Evolutionary conservation across 1,140 invertebrate genomes (phyloP).

Genomic region (Drosophila sproati): DNA sequence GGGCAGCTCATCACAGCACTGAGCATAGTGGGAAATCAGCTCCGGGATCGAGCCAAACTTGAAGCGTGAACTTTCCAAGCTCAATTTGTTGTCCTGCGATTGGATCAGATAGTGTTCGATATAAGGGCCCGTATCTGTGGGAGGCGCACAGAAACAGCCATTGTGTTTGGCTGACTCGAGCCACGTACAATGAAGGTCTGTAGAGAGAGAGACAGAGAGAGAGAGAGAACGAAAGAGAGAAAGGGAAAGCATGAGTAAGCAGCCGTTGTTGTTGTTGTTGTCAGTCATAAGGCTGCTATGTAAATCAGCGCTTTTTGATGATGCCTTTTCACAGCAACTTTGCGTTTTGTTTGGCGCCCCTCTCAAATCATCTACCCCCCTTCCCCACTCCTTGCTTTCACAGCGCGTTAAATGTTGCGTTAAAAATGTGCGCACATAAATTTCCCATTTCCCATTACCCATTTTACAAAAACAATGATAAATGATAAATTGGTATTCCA

Average conservation of each 20-base stretch:
- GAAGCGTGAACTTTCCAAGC: constrained; percentile 96
- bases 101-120: constrained; percentile 98
- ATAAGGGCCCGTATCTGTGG: constrained; percentile 94
- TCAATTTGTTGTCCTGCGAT: constrained; percentile 90
- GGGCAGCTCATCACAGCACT: constrained; percentile 97
- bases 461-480: constrained; percentile 56
- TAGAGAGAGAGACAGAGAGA: constrained; percentile 47
- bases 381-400: constrained; percentile 1
- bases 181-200: constrained; percentile 97
- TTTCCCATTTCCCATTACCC: constrained; percentile 49
- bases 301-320: constrained; percentile 6
- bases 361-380: too few species aligned
- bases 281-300: constrained; percentile 38
- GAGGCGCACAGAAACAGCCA: constrained; percentile 96
- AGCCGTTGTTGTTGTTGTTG: constrained; percentile 46
- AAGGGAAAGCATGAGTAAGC: background rate
- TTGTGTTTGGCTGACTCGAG: constrained; percentile 95
- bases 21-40: constrained; percentile 96
- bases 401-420: constrained; percentile 76
- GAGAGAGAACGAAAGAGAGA: background rate
- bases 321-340: background rate
- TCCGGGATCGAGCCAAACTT: constrained; percentile 95
- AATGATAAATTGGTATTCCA: constrained; percentile 80
- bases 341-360: background rate
- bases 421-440: constrained; percentile 84